phyloP scores from a whole-genome alignment of 2,797 vertebrate genomes.

The Peromyscus nudipes region DNA sequence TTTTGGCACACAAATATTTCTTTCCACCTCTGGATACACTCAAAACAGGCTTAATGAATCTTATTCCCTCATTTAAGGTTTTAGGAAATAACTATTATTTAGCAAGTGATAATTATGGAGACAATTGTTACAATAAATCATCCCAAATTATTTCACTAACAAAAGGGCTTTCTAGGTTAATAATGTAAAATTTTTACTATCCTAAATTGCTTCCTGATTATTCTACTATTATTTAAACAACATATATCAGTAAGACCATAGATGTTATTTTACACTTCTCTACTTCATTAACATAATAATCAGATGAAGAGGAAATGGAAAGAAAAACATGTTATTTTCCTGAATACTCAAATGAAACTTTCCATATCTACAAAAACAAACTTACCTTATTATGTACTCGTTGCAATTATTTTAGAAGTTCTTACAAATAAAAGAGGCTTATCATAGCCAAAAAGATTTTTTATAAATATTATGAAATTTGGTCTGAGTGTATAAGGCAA shows the following conservation, averaged over 20 bases:
- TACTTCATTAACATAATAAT: conserved; percentile 67
- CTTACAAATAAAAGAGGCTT: conserved; percentile 33
- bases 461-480: conserved; percentile 62
- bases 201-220: conserved; percentile 60
- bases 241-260: conserved; percentile 57
- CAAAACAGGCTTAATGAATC: conserved; percentile 53
- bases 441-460: conserved; percentile 24
- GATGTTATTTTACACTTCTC: conserved; percentile 64
- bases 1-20: conserved; percentile 10
- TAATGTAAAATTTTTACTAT: conserved; percentile 59
- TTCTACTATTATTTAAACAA: conserved; percentile 65
- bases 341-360: neutral
- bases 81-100: conserved; percentile 64
- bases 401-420: conserved; percentile 61
- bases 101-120: conserved; percentile 67
- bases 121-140: conserved; percentile 68
- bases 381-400: neutral
- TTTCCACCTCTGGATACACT: neutral
- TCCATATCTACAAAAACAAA: conserved; percentile 27
- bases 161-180: conserved; percentile 63
- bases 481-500: neutral
- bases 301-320: conserved; percentile 52
- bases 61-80: conserved; percentile 54
- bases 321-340: conserved; percentile 54
- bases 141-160: conserved; percentile 68